Conservation (phyloP, 2,113 vertebrate genomes). For the Psammodynastes pulverulentus region DNA sequence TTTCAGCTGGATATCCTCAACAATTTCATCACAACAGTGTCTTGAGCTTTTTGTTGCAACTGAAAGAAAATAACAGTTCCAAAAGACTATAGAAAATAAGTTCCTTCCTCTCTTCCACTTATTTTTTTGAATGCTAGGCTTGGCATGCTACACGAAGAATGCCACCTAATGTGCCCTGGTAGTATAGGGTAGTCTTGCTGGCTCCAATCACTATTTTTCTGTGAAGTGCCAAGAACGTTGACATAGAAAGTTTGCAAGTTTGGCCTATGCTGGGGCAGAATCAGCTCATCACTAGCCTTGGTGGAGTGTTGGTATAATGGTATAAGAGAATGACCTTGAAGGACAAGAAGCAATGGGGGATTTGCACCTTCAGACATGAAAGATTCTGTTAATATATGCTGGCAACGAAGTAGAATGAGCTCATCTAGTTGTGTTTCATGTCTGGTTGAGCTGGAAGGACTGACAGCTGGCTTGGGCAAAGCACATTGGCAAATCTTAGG, state of each 20-base stretch:
- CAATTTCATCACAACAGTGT: not conserved
- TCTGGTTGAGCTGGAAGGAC: not conserved
- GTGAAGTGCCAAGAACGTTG: not conserved
- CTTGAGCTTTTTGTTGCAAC: not conserved
- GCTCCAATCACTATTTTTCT: not conserved
- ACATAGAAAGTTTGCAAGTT: not conserved
- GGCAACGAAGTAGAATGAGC: not conserved
- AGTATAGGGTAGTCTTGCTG: not conserved
- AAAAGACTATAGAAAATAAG: not conserved
- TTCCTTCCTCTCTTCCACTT: not conserved
- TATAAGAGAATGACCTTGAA: not conserved
- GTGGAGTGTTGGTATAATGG: not conserved
- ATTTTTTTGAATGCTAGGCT: not conserved
- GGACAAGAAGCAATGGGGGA: not conserved
- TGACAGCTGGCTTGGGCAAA: not conserved
- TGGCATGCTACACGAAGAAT: not conserved
- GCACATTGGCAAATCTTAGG: not conserved
- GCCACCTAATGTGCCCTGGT: not conserved
- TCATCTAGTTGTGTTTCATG: not conserved
- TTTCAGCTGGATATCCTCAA: not conserved
- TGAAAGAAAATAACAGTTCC: not conserved
- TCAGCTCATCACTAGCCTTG: not conserved
- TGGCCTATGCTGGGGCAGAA: not conserved
- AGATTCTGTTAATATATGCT: not conserved
- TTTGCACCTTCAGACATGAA: not conserved